A percentile compares a stretch with the other conserved stretches of the same genome.
Evolutionary conservation across 2,797 vertebrate species (phyloP).

Genomic region (Thamnophis elegans): DNA sequence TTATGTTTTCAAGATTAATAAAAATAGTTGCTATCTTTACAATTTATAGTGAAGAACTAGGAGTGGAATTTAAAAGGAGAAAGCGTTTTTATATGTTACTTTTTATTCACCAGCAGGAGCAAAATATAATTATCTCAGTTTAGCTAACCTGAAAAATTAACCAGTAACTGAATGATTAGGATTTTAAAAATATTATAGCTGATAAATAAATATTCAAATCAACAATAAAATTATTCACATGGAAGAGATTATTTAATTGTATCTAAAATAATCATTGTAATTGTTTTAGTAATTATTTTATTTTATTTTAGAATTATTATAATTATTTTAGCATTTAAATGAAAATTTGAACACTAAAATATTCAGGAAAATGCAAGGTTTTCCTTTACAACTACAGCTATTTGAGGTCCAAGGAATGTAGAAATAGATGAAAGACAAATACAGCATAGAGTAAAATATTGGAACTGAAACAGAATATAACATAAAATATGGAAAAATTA

Average conservation of each 20-base stretch:
- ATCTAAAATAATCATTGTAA: neutral
- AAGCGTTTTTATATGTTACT: neutral
- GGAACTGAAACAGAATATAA: neutral
- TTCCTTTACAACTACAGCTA: neutral
- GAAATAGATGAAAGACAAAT: neutral
- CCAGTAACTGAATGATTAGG: neutral
- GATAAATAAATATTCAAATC: neutral
- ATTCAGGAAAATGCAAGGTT: neutral
- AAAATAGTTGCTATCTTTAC: constrained; percentile 3
- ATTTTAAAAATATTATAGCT: neutral
- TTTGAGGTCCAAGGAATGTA: neutral
- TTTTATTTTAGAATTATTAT: neutral
- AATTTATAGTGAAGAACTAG: constrained; percentile 11
- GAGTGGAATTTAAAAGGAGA: neutral
- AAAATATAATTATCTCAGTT: neutral
- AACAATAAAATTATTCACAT: neutral
- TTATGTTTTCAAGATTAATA: constrained; percentile 8
- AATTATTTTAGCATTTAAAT: neutral
- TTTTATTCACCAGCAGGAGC: neutral
- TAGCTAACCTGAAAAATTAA: neutral
- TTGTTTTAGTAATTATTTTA: neutral
- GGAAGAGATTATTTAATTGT: neutral
- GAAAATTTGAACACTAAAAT: neutral
- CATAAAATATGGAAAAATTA: neutral
- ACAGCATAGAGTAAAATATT: neutral